Conservation (phyloP, 2,888 invertebrate species). For the Willowsia nigromaculata region DNA sequence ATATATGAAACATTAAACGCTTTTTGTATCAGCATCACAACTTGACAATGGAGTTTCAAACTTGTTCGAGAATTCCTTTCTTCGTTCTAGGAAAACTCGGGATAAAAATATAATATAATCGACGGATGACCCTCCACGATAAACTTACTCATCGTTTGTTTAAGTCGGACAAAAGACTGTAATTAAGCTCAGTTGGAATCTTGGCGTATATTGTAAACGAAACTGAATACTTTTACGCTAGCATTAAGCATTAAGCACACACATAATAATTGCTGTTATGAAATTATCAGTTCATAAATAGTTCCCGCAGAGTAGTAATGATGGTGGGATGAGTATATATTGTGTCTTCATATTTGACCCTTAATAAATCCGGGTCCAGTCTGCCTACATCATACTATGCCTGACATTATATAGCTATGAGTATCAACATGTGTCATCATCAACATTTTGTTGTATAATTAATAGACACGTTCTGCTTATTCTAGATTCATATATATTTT, state of each 20-base stretch:
- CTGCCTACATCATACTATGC: not conserved
- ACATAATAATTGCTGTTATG: not conserved
- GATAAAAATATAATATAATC: not conserved
- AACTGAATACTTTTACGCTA: not conserved
- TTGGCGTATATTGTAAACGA: not conserved
- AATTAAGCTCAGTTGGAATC: constrained; percentile 22
- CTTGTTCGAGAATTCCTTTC: too few species aligned
- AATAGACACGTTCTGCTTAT: not conserved
- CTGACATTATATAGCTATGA: too few species aligned
- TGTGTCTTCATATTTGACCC: not conserved
- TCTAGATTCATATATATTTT: not conserved
- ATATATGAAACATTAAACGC: too few species aligned
- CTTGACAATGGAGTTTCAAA: too few species aligned
- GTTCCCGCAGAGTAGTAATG: not conserved
- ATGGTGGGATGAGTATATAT: not conserved
- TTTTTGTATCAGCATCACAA: too few species aligned
- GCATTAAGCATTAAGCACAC: not conserved
- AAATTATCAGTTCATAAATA: constrained; percentile 35
- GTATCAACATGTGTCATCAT: constrained; percentile 14
- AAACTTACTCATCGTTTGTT: constrained; percentile 6
- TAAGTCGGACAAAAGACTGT: constrained; percentile 14
- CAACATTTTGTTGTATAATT: not conserved
- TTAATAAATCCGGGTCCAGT: constrained; percentile 46
- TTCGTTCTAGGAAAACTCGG: too few species aligned
- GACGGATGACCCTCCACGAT: constrained; percentile 21